phyloP scores from a whole-genome alignment of 2,797 vertebrate genomes.

The Acanthurus leucopareius region DNA sequence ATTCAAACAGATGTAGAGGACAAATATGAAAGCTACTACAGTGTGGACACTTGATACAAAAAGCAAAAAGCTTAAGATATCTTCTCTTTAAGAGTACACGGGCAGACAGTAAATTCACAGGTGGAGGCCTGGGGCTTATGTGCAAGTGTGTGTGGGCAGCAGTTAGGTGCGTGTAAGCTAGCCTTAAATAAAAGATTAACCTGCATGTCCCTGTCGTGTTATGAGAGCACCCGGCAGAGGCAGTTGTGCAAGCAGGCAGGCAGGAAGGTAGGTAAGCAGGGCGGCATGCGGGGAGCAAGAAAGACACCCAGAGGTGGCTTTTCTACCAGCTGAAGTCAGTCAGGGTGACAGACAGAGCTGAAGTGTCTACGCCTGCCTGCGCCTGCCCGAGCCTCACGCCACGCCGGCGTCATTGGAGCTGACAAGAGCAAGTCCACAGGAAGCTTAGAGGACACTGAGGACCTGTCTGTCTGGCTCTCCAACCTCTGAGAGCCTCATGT shows the following conservation, averaged over 20 bases:
- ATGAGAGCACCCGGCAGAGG: slow-evolving; percentile 70
- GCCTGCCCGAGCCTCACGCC: slow-evolving; percentile 69
- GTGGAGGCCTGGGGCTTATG: slow-evolving; percentile 58
- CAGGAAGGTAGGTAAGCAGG: slow-evolving; percentile 32
- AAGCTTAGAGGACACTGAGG: slow-evolving; percentile 67
- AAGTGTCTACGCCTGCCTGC: slow-evolving; percentile 65
- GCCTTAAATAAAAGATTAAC: slow-evolving; percentile 85
- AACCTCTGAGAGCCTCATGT: slow-evolving; percentile 44
- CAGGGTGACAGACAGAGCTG: slow-evolving; percentile 76
- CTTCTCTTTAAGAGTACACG: slow-evolving; percentile 32
- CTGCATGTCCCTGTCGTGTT: slow-evolving; percentile 75
- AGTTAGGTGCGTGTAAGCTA: slow-evolving; percentile 66
- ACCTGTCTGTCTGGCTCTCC: slow-evolving; percentile 68
- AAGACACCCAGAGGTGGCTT: slow-evolving; percentile 82
- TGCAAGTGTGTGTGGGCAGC: slow-evolving; percentile 64
- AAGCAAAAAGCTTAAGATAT: slow-evolving; percentile 30
- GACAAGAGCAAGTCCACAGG: slow-evolving; percentile 79
- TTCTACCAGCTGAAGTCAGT: slow-evolving; percentile 78
- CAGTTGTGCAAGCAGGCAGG: slow-evolving; percentile 58
- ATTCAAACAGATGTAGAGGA: neutral
- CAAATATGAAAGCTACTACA: slow-evolving; percentile 28
- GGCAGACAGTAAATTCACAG: slow-evolving; percentile 54
- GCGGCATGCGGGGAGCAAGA: slow-evolving; percentile 55
- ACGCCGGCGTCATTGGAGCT: slow-evolving; percentile 75
- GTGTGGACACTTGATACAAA: slow-evolving; percentile 35